Conservation (phyloP, 2,113 vertebrate species). For the Osmerus mordax region DNA sequence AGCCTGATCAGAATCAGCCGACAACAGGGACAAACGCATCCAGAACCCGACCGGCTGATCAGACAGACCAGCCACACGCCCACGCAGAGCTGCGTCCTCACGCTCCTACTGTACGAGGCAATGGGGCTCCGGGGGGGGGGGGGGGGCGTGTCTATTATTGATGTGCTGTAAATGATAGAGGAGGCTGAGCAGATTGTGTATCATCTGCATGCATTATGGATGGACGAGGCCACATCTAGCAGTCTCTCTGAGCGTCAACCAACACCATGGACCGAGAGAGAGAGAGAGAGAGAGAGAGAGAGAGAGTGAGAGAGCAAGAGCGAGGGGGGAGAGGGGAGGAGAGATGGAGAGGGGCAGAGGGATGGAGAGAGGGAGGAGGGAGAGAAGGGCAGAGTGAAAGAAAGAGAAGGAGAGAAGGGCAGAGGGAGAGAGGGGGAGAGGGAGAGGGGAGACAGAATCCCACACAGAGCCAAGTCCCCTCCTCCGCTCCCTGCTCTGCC, state of each 20-base stretch:
- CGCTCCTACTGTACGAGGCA: constrained; percentile 41
- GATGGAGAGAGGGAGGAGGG: constrained; percentile 28
- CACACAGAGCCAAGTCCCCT: constrained; percentile 26
- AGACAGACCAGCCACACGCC: too few relatives aligned
- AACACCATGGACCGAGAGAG: constrained; percentile 17
- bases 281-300: constrained; percentile 20
- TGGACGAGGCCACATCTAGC: constrained; percentile 57
- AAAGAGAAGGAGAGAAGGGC: constrained; percentile 26
- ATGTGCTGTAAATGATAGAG: constrained; percentile 77
- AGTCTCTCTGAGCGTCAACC: constrained; percentile 39
- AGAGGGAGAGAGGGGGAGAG: constrained; percentile 16
- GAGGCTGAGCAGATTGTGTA: constrained; percentile 75
- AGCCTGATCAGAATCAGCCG: too few relatives aligned
- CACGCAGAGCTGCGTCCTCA: too few relatives aligned
- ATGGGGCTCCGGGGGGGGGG: constrained; percentile 46
- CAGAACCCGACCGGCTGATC: too few relatives aligned
- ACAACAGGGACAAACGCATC: too few relatives aligned
- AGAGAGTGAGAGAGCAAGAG: constrained; percentile 25
- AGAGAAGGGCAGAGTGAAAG: background rate
- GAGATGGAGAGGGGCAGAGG: constrained; percentile 21
- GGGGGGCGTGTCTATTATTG: constrained; percentile 69
- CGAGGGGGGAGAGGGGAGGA: constrained; percentile 40
- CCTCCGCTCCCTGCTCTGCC: constrained; percentile 13
- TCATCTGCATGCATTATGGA: constrained; percentile 73
- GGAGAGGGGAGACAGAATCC: background rate